A percentile compares a stretch with the other conserved stretches of the same genome.
Conservation (phyloP, 2,888 invertebrate genomes). For the Leptura quadrifasciata region DNA sequence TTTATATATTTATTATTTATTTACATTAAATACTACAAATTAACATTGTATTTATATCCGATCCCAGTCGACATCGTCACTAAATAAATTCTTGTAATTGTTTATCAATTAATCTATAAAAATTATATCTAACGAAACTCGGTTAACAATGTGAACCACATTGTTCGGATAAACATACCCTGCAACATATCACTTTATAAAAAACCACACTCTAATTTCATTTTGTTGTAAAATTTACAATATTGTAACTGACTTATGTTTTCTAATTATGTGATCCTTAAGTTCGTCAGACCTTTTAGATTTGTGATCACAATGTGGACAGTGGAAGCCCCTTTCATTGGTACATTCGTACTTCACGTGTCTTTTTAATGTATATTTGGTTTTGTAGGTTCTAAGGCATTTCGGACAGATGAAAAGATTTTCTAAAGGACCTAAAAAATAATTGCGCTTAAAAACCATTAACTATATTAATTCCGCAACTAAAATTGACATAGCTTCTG, state of each 20-base stretch:
- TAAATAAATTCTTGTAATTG: too few species aligned
- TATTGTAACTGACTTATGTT: slow-evolving; percentile 14
- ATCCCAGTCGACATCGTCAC: not conserved
- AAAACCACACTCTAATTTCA: not conserved
- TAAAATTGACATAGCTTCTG: too few species aligned
- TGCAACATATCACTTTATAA: too few species aligned
- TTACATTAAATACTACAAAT: too few species aligned
- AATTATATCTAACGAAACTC: too few species aligned
- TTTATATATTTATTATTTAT: too few species aligned
- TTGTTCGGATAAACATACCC: too few species aligned
- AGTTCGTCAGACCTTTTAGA: slow-evolving; percentile 38
- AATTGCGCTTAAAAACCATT: not conserved
- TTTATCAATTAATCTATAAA: too few species aligned
- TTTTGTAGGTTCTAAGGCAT: slow-evolving; percentile 29
- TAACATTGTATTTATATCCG: not conserved
- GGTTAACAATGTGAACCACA: too few species aligned
- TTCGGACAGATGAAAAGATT: slow-evolving; percentile 11
- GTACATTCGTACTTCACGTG: slow-evolving; percentile 37
- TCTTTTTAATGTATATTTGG: slow-evolving; percentile 27
- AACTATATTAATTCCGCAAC: too few species aligned
- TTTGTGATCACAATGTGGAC: slow-evolving; percentile 37
- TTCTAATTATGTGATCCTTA: slow-evolving; percentile 31
- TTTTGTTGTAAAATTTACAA: not conserved
- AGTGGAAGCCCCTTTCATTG: slow-evolving; percentile 20
- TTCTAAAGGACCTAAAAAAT: not conserved